Conservation (phyloP, 2,113 vertebrate species). For the Oreochromis spilurus region DNA sequence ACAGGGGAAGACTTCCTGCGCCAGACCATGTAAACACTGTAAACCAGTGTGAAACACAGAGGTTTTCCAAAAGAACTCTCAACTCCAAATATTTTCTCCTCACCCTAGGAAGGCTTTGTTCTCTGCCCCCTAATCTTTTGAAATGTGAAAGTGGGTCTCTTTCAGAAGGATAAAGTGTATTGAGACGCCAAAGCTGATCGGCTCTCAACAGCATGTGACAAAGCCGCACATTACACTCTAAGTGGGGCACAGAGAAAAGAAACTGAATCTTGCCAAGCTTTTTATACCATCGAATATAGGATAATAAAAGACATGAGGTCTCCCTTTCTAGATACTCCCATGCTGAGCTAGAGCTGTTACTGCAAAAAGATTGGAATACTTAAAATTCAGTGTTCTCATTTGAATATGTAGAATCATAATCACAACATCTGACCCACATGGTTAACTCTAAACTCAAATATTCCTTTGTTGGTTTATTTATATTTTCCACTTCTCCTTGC, state of each 20-base stretch:
- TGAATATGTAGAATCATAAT: neutral
- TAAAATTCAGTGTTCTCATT: slow-evolving; percentile 6
- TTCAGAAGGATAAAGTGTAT: slow-evolving; percentile 55
- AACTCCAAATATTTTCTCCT: slow-evolving; percentile 1
- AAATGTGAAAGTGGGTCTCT: slow-evolving; percentile 62
- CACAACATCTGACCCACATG: neutral
- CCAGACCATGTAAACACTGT: slow-evolving; percentile 62
- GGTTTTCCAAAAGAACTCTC: slow-evolving; percentile 37
- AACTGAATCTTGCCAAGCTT: slow-evolving; percentile 27
- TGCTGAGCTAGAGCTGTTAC: neutral
- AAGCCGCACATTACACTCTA: slow-evolving; percentile 58
- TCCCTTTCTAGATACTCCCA: neutral
- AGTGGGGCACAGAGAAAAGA: slow-evolving; percentile 57
- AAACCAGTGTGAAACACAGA: slow-evolving; percentile 54
- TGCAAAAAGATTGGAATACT: neutral
- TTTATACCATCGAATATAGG: slow-evolving; percentile 20
- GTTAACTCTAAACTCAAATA: neutral
- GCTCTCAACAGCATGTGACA: slow-evolving; percentile 57
- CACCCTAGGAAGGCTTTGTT: slow-evolving; percentile 57
- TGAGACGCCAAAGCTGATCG: slow-evolving; percentile 65
- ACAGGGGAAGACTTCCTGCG: slow-evolving; percentile 35
- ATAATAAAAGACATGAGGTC: slow-evolving; percentile 6
- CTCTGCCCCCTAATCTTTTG: slow-evolving; percentile 58
- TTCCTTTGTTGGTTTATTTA: neutral
- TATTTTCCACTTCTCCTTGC: neutral